Evolutionary conservation across 2,113 vertebrate genomes (phyloP).

Genomic region (Leptodactylus fuscus): DNA sequence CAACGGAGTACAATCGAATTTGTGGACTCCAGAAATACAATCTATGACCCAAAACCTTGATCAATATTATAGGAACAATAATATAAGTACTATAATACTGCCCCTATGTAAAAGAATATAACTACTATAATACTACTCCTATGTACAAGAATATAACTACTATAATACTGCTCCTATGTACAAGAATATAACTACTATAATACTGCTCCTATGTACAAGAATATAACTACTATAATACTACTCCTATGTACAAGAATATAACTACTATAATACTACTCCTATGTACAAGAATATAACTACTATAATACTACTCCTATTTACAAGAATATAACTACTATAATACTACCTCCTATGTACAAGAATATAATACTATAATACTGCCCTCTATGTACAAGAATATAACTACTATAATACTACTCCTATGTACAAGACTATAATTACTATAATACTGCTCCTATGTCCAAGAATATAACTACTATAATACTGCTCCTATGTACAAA

Average conservation of each 20-base stretch:
- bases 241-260: no score
- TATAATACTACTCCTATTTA: no score
- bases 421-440: no score
- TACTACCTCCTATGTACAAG: no score
- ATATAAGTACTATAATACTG: not conserved
- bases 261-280: no score
- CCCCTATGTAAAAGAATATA: not conserved
- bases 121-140: not conserved
- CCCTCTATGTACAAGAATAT: no score
- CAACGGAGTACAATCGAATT: not conserved
- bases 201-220: not conserved
- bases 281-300: no score
- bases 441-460: not conserved
- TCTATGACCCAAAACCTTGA: not conserved
- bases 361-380: no score
- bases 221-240: no score
- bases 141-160: not conserved
- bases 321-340: no score
- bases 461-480: not conserved
- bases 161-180: not conserved
- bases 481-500: no score
- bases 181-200: not conserved
- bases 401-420: no score
- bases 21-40: not conserved
- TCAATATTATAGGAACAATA: not conserved